phyloP scores from a whole-genome alignment of 2,113 vertebrate genomes.

The Sander vitreus region DNA sequence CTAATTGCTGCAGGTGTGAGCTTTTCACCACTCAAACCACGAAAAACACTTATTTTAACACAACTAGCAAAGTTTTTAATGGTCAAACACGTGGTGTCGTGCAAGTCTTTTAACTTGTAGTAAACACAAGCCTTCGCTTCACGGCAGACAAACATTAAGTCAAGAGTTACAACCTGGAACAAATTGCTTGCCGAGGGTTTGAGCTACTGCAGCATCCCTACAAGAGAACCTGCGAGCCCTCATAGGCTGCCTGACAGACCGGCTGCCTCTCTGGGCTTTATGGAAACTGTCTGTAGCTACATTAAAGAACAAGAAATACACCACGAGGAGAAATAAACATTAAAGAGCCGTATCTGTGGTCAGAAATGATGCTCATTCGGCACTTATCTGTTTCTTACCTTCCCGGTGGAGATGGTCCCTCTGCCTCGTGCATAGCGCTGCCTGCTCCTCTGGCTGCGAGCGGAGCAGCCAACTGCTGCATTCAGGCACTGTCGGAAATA shows the following conservation, averaged over 20 bases:
- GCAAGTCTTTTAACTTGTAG: not conserved
- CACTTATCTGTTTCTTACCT: slow-evolving; percentile 43
- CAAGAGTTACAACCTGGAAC: slow-evolving; percentile 25
- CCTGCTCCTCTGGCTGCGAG: slow-evolving; percentile 60
- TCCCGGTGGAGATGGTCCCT: slow-evolving; percentile 50
- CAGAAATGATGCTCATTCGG: slow-evolving; percentile 60
- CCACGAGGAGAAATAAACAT: too few relatives aligned
- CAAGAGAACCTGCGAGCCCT: slow-evolving; percentile 47
- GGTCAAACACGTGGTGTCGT: not conserved
- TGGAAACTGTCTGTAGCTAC: slow-evolving; percentile 20
- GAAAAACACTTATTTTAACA: not conserved
- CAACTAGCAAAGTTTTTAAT: slow-evolving; percentile 21
- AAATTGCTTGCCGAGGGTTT: slow-evolving; percentile 36
- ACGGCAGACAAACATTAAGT: not conserved
- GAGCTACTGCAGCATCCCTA: slow-evolving; percentile 71
- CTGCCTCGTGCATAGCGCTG: slow-evolving; percentile 45
- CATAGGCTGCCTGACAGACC: slow-evolving; percentile 4
- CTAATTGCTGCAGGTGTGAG: slow-evolving; percentile 46
- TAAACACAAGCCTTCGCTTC: not conserved
- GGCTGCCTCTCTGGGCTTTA: slow-evolving; percentile 40
- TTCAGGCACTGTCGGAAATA: slow-evolving; percentile 41
- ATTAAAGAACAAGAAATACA: not conserved
- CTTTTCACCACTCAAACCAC: not conserved
- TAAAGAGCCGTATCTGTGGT: fast-evolving
- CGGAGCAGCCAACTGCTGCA: slow-evolving; percentile 54